Conservation (phyloP, 2,888 invertebrate species). For the Platycheirus rosarum region DNA sequence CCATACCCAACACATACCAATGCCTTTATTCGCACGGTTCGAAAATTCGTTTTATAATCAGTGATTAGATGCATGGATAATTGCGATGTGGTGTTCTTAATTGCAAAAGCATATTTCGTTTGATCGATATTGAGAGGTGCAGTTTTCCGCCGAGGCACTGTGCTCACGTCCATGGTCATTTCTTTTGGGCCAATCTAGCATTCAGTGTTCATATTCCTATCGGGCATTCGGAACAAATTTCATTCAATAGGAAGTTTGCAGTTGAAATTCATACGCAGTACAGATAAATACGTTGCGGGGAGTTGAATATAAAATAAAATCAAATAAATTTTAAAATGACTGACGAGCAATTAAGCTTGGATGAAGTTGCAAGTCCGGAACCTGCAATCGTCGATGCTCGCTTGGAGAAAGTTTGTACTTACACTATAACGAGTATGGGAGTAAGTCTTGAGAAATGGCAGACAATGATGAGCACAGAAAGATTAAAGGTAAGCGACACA, state of each 20-base stretch:
- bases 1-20: neutral
- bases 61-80: conserved; percentile 44
- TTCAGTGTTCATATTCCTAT: conserved; percentile 48
- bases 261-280: neutral
- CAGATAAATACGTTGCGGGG: neutral
- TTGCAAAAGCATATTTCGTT: conserved; percentile 75
- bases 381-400: conserved; percentile 87
- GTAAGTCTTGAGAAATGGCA: conserved; percentile 94
- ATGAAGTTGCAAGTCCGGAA: neutral
- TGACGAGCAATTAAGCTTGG: conserved; percentile 14
- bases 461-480: conserved; percentile 90
- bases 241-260: neutral
- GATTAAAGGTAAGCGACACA: conserved; percentile 86
- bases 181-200: conserved; percentile 27
- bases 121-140: conserved; percentile 80
- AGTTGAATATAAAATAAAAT: neutral
- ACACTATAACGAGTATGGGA: conserved; percentile 88
- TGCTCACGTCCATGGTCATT: conserved; percentile 40
- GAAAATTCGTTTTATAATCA: conserved; percentile 12
- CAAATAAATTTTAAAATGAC: conserved; percentile 12
- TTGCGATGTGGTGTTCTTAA: conserved; percentile 51
- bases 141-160: conserved; percentile 6
- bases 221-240: neutral
- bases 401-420: conserved; percentile 90
- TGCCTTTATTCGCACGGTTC: neutral